Evolutionary conservation across 1,140 invertebrate species (phyloP).

Genomic region (Drosophila kurseongensis): DNA sequence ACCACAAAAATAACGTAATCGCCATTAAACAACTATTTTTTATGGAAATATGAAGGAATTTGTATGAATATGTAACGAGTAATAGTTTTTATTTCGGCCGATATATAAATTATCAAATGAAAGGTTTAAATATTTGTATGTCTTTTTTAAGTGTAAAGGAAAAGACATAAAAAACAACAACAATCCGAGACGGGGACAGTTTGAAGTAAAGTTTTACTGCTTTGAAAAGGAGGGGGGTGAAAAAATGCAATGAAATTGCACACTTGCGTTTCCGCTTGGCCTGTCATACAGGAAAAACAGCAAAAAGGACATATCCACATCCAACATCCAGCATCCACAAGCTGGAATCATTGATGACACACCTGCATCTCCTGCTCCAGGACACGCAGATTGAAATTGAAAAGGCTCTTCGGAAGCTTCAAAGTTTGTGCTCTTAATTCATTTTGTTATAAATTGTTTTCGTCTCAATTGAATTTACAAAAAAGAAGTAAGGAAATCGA

Average conservation of each 20-base stretch:
- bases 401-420: slow-evolving; percentile 31
- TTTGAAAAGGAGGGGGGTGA: slow-evolving; percentile 39
- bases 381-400: slow-evolving; percentile 72
- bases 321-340: slow-evolving; percentile 15
- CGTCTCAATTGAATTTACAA: slow-evolving; percentile 35
- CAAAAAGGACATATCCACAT: slow-evolving; percentile 25
- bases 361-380: slow-evolving; percentile 56
- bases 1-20: too few species aligned
- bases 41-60: too few species aligned
- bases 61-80: too few species aligned
- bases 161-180: slow-evolving; percentile 17
- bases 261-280: slow-evolving; percentile 73
- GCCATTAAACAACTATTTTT: too few species aligned
- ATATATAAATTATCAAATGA: too few species aligned
- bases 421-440: slow-evolving; percentile 59
- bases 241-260: slow-evolving; percentile 79
- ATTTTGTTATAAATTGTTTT: slow-evolving; percentile 73
- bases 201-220: slow-evolving; percentile 59
- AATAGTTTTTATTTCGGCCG: too few species aligned
- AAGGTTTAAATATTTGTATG: too few species aligned
- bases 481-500: slow-evolving; percentile 7
- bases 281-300: slow-evolving; percentile 46
- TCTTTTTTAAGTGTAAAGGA: slow-evolving; percentile 11
- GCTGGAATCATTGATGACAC: slow-evolving; percentile 40
- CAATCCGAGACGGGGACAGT: slow-evolving; percentile 44